Conservation (phyloP, 1,140 invertebrate genomes). For the Nasonia giraulti region DNA sequence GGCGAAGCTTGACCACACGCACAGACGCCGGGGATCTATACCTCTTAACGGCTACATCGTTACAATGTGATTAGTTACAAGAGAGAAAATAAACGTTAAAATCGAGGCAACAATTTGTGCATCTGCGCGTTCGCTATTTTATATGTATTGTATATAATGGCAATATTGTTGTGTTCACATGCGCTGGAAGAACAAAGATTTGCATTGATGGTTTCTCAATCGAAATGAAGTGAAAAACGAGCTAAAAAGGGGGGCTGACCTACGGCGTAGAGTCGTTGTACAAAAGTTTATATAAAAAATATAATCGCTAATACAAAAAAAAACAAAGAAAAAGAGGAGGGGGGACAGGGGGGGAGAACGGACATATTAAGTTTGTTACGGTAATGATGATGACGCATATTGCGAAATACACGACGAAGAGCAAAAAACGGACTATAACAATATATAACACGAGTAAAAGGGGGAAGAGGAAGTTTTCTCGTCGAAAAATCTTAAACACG, state of each 20-base stretch:
- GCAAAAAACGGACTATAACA: conserved; percentile 8
- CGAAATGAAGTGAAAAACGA: conserved; percentile 23
- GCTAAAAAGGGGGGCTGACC: neutral
- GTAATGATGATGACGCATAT: conserved; percentile 14
- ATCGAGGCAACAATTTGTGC: conserved; percentile 8
- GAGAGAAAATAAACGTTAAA: neutral
- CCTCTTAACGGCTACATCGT: conserved; percentile 19
- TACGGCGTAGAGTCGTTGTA: conserved; percentile 23
- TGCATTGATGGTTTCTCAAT: neutral
- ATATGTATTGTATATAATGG: conserved; percentile 13
- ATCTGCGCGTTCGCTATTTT: neutral
- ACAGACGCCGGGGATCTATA: neutral
- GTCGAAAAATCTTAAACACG: neutral
- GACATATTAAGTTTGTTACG: conserved; percentile 5
- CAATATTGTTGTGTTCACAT: neutral
- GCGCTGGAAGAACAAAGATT: conserved; percentile 3
- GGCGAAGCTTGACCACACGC: neutral
- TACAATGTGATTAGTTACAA: neutral
- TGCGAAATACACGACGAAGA: conserved; percentile 25
- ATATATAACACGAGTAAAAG: conserved; percentile 13
- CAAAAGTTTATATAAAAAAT: conserved; percentile 41
- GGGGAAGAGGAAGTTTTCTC: neutral
- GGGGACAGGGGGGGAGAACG: neutral
- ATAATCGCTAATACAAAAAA: conserved; percentile 37
- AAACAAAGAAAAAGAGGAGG: conserved; percentile 7